Conservation (phyloP, 2,888 invertebrate species). For the Neoascia interrupta region DNA sequence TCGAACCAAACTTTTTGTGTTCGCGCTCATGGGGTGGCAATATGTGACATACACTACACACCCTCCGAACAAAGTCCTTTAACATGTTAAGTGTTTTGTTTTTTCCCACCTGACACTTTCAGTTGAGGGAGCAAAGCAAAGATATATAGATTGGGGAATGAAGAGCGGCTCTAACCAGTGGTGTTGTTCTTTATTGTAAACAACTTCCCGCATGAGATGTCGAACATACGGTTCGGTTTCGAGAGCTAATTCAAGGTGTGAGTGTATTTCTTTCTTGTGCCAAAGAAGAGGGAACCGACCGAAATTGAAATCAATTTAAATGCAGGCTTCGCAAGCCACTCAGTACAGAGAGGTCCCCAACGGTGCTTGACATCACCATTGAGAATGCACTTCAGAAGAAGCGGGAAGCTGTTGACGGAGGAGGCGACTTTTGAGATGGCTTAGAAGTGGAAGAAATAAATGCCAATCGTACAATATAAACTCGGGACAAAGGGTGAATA, state of each 20-base stretch:
- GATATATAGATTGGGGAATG: conserved; percentile 42
- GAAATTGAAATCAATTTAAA: conserved; percentile 73
- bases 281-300: conserved; percentile 56
- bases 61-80: conserved; percentile 34
- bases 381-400: conserved; percentile 61
- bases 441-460: conserved; percentile 30
- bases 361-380: conserved; percentile 64
- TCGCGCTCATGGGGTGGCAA: not conserved
- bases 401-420: conserved; percentile 21
- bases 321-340: conserved; percentile 58
- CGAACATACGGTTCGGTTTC: conserved; percentile 55
- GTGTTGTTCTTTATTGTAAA: conserved; percentile 1
- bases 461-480: conserved; percentile 56
- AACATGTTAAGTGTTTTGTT: conserved; percentile 63
- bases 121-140: conserved; percentile 7
- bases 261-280: conserved; percentile 33
- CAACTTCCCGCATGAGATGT: conserved; percentile 54
- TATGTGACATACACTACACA: not conserved
- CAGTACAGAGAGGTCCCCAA: conserved; percentile 56
- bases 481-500: conserved; percentile 50
- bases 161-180: conserved; percentile 11
- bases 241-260: conserved; percentile 60
- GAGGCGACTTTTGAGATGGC: not conserved
- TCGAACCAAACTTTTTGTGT: conserved; percentile 15
- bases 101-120: conserved; percentile 59